A percentile compares a stretch with the other conserved stretches of the same genome.
Evolutionary conservation across 2,797 vertebrate genomes (phyloP).

Genomic region (Lepus oiostolus): DNA sequence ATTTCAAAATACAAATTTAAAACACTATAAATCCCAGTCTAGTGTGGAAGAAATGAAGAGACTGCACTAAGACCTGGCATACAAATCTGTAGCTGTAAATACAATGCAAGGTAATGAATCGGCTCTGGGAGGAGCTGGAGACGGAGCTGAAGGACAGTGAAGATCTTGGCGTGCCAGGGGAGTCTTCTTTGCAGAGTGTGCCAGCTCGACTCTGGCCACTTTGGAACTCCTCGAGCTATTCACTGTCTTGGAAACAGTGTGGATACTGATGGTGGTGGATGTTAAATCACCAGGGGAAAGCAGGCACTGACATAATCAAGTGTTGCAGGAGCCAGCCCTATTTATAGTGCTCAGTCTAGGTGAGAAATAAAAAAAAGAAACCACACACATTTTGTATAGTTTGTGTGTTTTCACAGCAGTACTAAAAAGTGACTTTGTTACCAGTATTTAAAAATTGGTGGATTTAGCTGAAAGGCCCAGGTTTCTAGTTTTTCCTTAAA

Average conservation of each 20-base stretch:
- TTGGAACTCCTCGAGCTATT: background rate
- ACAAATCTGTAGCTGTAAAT: slow-evolving; percentile 20
- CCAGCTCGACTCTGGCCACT: background rate
- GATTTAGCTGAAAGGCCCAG: background rate
- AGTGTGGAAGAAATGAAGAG: background rate
- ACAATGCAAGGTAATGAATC: background rate
- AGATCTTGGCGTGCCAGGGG: background rate
- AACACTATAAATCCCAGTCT: background rate
- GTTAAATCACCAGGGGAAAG: background rate
- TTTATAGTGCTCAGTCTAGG: background rate
- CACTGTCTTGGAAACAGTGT: background rate
- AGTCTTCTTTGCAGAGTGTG: background rate
- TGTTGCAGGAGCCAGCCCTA: slow-evolving; percentile 25
- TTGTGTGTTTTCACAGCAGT: background rate
- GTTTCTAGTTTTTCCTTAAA: background rate
- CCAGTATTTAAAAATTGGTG: background rate
- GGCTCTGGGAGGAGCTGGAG: background rate
- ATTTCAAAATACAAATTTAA: slow-evolving; percentile 48
- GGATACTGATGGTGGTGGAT: background rate
- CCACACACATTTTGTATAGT: slow-evolving; percentile 1
- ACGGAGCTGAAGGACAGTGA: background rate
- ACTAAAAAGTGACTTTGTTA: background rate
- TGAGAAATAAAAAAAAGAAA: background rate
- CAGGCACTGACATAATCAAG: background rate
- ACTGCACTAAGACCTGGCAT: background rate